Evolutionary conservation across 2,113 vertebrate species (phyloP), one percentile per base, ranked within the genome.

Genomic region (Cottus gobio): DNA sequence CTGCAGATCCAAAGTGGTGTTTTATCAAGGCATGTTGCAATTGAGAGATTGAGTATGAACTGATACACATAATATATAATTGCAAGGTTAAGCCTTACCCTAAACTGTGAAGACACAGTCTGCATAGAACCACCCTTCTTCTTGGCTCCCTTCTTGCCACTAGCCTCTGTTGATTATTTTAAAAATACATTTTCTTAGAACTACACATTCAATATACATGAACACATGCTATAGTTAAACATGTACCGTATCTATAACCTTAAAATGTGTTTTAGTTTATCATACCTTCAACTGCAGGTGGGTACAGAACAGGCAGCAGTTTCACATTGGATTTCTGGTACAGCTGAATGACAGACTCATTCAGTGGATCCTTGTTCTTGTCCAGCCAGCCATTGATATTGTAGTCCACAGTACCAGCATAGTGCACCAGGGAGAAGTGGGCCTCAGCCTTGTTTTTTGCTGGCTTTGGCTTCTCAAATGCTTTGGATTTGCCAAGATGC

Each of bases 401-500:
- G 90, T 97, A 98, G 69, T 98, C 97, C 82, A 98, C 97, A 0
- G 89, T 95, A 0, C 97, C 97, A 20, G 97, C 97, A 0, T 98
- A 98, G 66, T 97, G 97, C 0, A 97, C 30, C 73, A 98, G 85
- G 0, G 97, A 94, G 84, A 98, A 98, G 88, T 98, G 97, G 0
- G 95, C 97, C 79, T 98, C 97, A 1, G 1, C 42, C 54, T 95
- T 98, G 0, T 96, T 96, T 84, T 97, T 97, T 11, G 83, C 0
- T 46, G 95, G 95, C 22, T 97, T 97, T 22, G 97, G 97, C 82
- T 99, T 98, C 89, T 98, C 90, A 92, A 93, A 93, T 48, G 90
- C 90, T 63, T 15, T 91, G 71, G 3, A 60, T 34, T 91, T 92
- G 73, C 91, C 91, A 79, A 92, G 91, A 90, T 92, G 91, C 74